Percentiles rank a stretch among this genome's conserved stretches.
Evolutionary conservation across 2,888 invertebrate species (phyloP).

Genomic region (Tiliacea aurago): DNA sequence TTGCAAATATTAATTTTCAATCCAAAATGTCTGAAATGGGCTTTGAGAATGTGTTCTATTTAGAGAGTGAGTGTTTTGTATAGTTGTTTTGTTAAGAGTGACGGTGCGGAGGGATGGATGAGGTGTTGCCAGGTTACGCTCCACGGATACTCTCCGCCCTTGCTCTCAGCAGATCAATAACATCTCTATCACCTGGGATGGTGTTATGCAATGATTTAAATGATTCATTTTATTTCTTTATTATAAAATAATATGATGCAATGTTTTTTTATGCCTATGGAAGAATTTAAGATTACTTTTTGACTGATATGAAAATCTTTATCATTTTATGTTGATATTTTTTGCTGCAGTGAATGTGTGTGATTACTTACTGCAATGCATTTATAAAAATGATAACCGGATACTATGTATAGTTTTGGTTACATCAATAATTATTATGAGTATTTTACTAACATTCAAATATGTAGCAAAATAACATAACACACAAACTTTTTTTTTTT

Average conservation of each 20-base stretch:
- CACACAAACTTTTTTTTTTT: neutral
- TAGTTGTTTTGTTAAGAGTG: conserved; percentile 74
- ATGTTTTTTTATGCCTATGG: conserved; percentile 9
- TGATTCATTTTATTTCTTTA: conserved; percentile 65
- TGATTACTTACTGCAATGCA: conserved; percentile 9
- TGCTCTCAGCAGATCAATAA: conserved; percentile 87
- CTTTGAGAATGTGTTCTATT: conserved; percentile 89
- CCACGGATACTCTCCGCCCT: conserved; percentile 80
- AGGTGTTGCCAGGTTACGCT: conserved; percentile 89
- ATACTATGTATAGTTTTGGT: neutral
- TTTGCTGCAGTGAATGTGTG: conserved; percentile 27
- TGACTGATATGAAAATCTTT: conserved; percentile 1
- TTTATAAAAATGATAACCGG: conserved; percentile 1
- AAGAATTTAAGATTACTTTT: neutral
- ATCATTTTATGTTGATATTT: conserved; percentile 21
- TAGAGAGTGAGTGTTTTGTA: conserved; percentile 88
- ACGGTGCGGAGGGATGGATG: conserved; percentile 81
- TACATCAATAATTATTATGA: neutral
- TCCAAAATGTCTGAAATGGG: conserved; percentile 88
- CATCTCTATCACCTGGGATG: conserved; percentile 84
- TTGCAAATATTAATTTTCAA: conserved; percentile 65
- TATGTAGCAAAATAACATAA: conserved; percentile 24
- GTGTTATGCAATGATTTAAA: conserved; percentile 85
- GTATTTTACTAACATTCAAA: neutral
- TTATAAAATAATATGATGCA: conserved; percentile 37